Conservation (phyloP, 1,140 invertebrate genomes). For the Drosophila pseudoananassae region DNA sequence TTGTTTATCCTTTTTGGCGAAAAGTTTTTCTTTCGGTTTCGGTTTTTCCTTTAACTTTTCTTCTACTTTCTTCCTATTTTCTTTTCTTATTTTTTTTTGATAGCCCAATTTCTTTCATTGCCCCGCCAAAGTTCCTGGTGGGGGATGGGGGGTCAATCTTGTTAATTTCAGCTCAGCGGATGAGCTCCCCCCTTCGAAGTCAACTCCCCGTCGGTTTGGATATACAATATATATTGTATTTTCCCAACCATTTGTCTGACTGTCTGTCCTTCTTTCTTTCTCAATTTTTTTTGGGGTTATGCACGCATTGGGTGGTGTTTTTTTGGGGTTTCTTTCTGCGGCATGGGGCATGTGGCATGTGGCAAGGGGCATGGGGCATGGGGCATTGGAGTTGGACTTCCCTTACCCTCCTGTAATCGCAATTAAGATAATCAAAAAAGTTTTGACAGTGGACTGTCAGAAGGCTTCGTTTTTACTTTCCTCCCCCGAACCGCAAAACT, state of each 20-base stretch:
- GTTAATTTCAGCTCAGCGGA: constrained; percentile 66
- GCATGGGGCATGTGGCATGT: background rate
- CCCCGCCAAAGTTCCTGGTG: constrained; percentile 26
- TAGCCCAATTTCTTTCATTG: constrained; percentile 79
- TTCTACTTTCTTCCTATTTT: background rate
- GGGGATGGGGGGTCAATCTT: constrained; percentile 65
- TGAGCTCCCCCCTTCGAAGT: background rate
- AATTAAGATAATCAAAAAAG: constrained; percentile 83
- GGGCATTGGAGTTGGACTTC: no score
- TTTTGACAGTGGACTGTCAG: constrained; percentile 78
- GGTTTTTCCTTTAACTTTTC: background rate
- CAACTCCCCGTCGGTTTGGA: constrained; percentile 38
- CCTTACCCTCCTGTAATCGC: constrained; percentile 61
- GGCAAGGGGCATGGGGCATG: background rate
- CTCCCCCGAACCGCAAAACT: constrained; percentile 28
- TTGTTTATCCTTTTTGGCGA: constrained; percentile 29
- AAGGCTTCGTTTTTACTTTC: constrained; percentile 69
- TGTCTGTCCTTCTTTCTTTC: constrained; percentile 8
- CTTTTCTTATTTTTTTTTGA: constrained; percentile 29
- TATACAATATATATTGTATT: constrained; percentile 63
- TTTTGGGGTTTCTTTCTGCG: constrained; percentile 2
- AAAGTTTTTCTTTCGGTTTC: constrained; percentile 19
- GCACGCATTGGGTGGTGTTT: constrained; percentile 39
- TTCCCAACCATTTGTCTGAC: constrained; percentile 43
- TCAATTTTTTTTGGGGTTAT: constrained; percentile 50